Evolutionary conservation across 2,797 vertebrate species (phyloP).

Genomic region (Coilia nasus): DNA sequence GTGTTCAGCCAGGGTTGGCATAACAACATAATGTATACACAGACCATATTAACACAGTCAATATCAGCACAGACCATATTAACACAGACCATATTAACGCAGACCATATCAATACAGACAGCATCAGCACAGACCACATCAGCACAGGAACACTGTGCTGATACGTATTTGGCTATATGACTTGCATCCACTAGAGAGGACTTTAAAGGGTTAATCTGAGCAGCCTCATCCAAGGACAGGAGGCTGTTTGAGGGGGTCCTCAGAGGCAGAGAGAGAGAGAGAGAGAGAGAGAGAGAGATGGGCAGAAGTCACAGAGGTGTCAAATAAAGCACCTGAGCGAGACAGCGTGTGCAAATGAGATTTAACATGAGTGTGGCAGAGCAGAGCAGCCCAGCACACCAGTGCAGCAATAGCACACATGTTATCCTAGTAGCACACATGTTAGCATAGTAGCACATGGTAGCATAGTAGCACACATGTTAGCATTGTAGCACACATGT

Average conservation of each 20-base stretch:
- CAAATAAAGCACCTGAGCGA: slow-evolving; percentile 36
- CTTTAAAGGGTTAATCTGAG: neutral
- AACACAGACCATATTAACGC: too few species aligned
- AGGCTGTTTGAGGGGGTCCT: too few species aligned
- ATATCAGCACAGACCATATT: neutral
- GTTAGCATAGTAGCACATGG: too few species aligned
- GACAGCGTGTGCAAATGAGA: slow-evolving; percentile 28
- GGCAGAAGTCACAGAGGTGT: slow-evolving; percentile 6
- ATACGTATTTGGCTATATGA: neutral
- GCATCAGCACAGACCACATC: neutral
- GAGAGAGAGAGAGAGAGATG: neutral
- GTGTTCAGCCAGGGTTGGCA: neutral
- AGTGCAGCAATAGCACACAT: neutral
- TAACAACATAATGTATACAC: neutral
- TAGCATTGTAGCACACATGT: too few species aligned
- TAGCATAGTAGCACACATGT: too few species aligned
- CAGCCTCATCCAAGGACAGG: neutral
- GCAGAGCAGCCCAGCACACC: neutral
- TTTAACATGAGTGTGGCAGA: slow-evolving; percentile 33
- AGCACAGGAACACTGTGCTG: neutral
- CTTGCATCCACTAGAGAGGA: neutral
- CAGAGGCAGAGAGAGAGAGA: neutral
- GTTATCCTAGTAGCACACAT: too few species aligned
- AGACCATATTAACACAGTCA: too few species aligned
- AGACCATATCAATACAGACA: too few species aligned